A percentile compares a stretch with the other conserved stretches of the same genome.
Conservation (phyloP, 2,113 vertebrate species). For the Pomatostomus ruficeps region DNA sequence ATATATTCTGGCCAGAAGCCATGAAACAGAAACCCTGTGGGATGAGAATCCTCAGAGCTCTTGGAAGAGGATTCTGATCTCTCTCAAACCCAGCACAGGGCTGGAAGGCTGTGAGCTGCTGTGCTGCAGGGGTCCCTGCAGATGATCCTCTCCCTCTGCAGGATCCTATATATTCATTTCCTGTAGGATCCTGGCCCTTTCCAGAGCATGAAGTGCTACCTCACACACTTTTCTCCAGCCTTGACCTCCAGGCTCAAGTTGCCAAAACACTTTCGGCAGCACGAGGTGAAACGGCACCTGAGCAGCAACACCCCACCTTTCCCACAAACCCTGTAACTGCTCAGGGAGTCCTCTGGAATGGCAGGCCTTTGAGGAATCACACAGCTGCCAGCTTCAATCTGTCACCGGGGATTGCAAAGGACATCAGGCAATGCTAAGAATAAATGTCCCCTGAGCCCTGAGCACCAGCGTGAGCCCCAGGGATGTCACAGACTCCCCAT, state of each 20-base stretch:
- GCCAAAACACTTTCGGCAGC: not conserved
- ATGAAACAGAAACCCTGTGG: not conserved
- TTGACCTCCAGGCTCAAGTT: not conserved
- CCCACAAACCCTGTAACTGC: not conserved
- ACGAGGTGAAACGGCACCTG: not conserved
- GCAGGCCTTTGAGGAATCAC: not conserved
- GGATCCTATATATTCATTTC: not conserved
- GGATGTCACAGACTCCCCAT: fast-evolving
- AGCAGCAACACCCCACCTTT: not conserved
- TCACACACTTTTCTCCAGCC: not conserved
- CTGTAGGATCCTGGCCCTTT: not conserved
- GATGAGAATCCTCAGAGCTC: not conserved
- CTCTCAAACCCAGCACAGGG: not conserved
- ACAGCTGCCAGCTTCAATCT: not conserved
- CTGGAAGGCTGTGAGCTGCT: not conserved
- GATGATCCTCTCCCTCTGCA: not conserved
- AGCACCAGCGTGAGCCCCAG: not conserved
- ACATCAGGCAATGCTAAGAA: not conserved
- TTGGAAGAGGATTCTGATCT: not conserved
- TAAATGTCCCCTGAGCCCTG: not conserved
- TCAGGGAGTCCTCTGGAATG: not conserved
- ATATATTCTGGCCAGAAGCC: not conserved
- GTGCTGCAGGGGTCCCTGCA: not conserved
- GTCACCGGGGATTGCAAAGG: not conserved
- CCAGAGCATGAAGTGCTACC: not conserved